Percentiles rank a stretch among this genome's conserved stretches.
phyloP scores from a whole-genome alignment of 2,888 invertebrate genomes.

The Asteroscopus sphinx region DNA sequence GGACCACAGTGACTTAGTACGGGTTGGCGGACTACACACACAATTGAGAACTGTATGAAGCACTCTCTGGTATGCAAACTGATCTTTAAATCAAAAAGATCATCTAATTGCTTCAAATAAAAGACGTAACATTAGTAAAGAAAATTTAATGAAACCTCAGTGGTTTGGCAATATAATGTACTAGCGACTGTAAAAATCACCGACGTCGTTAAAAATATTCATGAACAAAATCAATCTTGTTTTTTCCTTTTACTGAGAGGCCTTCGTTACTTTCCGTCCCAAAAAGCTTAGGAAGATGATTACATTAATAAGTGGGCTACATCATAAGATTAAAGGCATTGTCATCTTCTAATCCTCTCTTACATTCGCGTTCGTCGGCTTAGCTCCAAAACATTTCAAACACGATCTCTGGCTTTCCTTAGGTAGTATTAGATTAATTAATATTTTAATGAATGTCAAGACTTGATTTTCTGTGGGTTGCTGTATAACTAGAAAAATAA shows the following conservation, averaged over 20 bases:
- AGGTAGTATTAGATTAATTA: conserved; percentile 20
- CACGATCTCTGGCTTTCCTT: conserved; percentile 15
- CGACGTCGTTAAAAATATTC: conserved; percentile 8
- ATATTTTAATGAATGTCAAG: conserved; percentile 3
- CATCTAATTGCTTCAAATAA: no score
- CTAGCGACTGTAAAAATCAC: neutral
- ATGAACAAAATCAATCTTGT: conserved; percentile 39
- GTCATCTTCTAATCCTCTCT: conserved; percentile 47
- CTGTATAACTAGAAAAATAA: neutral
- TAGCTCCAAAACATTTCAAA: conserved; percentile 24
- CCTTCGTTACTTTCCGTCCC: conserved; percentile 25
- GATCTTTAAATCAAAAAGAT: no score
- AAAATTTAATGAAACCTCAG: no score
- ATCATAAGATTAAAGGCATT: conserved; percentile 49
- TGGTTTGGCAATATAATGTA: no score
- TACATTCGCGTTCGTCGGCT: conserved; percentile 20
- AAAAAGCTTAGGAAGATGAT: conserved; percentile 48
- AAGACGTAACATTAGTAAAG: no score
- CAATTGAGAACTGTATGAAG: no score
- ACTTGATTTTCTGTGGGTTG: neutral
- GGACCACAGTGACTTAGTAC: no score
- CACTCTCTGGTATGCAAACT: no score
- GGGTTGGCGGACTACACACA: no score
- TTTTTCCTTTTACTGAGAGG: conserved; percentile 18
- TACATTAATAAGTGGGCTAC: conserved; percentile 45